Percentiles rank a stretch among this genome's conserved stretches.
Evolutionary conservation across 2,113 vertebrate genomes (phyloP).

Genomic region (Lophotis ruficrista): DNA sequence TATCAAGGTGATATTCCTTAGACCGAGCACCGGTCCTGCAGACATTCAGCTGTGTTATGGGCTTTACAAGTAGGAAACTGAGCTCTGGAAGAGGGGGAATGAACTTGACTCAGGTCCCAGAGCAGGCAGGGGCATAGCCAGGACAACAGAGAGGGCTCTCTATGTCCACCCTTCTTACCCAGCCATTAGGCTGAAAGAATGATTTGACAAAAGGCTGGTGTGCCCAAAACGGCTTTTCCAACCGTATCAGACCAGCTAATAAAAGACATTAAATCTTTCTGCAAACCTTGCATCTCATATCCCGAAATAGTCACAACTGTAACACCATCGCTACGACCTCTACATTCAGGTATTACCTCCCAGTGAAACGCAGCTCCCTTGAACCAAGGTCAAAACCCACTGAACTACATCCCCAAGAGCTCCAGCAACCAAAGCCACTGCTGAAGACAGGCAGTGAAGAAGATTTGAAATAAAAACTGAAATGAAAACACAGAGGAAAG

Average conservation of each 20-base stretch:
- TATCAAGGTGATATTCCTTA: not conserved
- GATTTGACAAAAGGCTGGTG: not conserved
- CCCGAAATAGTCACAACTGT: not conserved
- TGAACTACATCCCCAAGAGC: not conserved
- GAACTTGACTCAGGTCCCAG: not conserved
- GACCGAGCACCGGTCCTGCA: not conserved
- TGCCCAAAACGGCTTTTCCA: not conserved
- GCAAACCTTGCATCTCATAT: not conserved
- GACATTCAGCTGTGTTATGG: accelerated
- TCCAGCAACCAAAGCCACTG: not conserved
- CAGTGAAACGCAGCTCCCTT: not conserved
- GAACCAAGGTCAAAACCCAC: not conserved
- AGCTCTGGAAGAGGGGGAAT: not conserved
- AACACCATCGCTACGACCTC: accelerated
- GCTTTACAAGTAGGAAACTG: not conserved
- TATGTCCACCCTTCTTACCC: not conserved
- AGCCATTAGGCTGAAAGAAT: not conserved
- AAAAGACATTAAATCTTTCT: not conserved
- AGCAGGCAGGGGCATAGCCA: not conserved
- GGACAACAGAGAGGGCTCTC: not conserved
- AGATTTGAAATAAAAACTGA: not conserved
- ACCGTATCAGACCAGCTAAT: not conserved
- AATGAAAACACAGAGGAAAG: not conserved
- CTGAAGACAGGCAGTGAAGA: not conserved
- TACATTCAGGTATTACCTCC: not conserved